Percentiles rank a stretch among this genome's conserved stretches.
Conservation (phyloP, 1,140 invertebrate genomes). For the Macrocentrus cingulum region DNA sequence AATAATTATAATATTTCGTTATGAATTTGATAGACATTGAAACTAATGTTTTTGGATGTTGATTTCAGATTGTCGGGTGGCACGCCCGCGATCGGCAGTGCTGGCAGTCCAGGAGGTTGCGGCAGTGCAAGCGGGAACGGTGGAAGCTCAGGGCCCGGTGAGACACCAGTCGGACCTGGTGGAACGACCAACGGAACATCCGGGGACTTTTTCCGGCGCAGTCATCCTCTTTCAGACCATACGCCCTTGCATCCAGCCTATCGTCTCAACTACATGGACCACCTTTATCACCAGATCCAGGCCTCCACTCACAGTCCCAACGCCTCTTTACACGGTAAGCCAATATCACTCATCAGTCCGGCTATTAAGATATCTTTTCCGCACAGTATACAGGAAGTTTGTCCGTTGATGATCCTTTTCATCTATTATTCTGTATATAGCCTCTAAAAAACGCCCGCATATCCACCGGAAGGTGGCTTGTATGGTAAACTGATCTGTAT, state of each 20-base stretch:
- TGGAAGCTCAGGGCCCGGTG: constrained; percentile 34
- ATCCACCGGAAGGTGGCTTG: constrained; percentile 50
- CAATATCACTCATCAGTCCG: too few relatives aligned
- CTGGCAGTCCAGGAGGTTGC: constrained; percentile 45
- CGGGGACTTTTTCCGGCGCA: constrained; percentile 55
- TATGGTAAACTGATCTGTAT: background rate
- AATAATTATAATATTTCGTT: too few relatives aligned
- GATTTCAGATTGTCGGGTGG: constrained; percentile 53
- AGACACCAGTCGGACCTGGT: constrained; percentile 33
- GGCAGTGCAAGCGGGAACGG: constrained; percentile 37
- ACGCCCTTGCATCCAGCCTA: constrained; percentile 56
- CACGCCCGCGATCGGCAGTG: constrained; percentile 51
- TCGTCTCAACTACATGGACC: constrained; percentile 60
- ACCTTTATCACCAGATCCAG: constrained; percentile 57
- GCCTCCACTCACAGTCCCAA: constrained; percentile 63
- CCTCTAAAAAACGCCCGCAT: constrained; percentile 43
- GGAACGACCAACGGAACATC: constrained; percentile 46
- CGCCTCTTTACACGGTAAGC: constrained; percentile 59
- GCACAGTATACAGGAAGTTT: too few relatives aligned
- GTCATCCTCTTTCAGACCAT: constrained; percentile 56
- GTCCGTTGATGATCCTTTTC: background rate
- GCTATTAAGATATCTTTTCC: too few relatives aligned
- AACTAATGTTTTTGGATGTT: too few relatives aligned
- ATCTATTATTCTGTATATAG: background rate
- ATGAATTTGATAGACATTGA: too few relatives aligned